Base-by-base conservation (phyloP, 2,113 vertebrate genomes). In the Hippolais icterina region DNA sequence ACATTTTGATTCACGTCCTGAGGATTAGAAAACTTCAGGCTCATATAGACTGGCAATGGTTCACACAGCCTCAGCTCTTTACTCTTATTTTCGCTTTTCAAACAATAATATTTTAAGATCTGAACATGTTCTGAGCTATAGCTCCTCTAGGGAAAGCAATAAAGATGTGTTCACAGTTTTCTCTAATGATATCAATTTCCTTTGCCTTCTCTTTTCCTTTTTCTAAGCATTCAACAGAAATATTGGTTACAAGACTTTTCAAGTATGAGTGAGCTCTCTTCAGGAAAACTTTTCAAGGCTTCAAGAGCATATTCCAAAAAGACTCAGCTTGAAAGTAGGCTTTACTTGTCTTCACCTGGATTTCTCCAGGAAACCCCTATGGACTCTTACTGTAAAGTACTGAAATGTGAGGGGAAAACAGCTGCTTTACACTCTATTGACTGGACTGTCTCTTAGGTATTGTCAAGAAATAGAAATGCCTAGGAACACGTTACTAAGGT, bases 101-200 rank as follows among this genome's bases (percentile, higher is more conserved):
- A 91, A 87, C 60, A 87, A 64, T 19, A 61, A 21, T 18, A 50
- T 46, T 93, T 81, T 47, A 86, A 93, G 64, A 70, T 76, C 50
- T 70, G 57, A 79, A 46, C 5, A 11, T 25, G 27, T 57, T 79
- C 47, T 6, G 29, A 83, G n/a, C 39, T 61, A 24, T 11, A 33
- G 6, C 39, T 42, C 35, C 49, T 47, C 59, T 46, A 21, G 41
- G 37, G 46, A 89, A 93, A 93, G n/a, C 39, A 65, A 60, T 22
- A 78, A 15, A 68, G 66, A 23, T 66, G 35, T 4, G 13, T 49
- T 81, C 49, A 24, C 22, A n/a, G 37, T 60, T 81, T 77, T 69
- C 37, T 80, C 68, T 60, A 85, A 81, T 35, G 4, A 37, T 53
- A 78, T 9, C 24, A 18, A 4, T 93, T 79, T 84, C 44, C 35